Conservation (phyloP, 2,797 vertebrate genomes). For the Aeoliscus strigatus region DNA sequence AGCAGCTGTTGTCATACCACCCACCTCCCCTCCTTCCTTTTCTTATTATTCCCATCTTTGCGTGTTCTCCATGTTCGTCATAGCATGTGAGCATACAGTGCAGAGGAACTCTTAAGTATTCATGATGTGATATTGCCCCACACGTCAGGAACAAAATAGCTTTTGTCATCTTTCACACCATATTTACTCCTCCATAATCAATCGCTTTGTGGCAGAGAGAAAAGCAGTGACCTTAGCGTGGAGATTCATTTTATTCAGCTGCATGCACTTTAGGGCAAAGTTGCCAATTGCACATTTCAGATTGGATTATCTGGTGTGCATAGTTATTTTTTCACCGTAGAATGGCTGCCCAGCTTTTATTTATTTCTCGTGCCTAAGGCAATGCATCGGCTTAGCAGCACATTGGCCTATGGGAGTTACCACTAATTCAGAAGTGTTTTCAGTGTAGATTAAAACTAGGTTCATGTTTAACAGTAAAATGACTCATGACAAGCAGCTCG, state of each 20-base stretch:
- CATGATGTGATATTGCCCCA: conserved; percentile 3
- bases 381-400: conserved; percentile 8
- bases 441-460: conserved; percentile 29
- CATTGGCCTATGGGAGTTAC: conserved; percentile 19
- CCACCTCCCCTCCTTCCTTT: too few species aligned
- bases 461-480: conserved; percentile 15
- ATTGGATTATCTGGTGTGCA: conserved; percentile 44
- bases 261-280: conserved; percentile 34
- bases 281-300: conserved; percentile 55
- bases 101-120: conserved; percentile 8
- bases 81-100: background rate
- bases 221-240: conserved; percentile 4
- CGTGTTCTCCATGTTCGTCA: background rate
- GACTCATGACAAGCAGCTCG: conserved; percentile 1
- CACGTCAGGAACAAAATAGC: conserved; percentile 10
- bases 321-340: conserved; percentile 30
- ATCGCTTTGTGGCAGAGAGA: conserved; percentile 9
- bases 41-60: conserved; percentile 2
- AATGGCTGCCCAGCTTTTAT: conserved; percentile 30
- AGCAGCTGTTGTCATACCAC: too few species aligned
- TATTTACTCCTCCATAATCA: conserved; percentile 27
- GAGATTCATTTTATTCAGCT: conserved; percentile 20
- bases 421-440: conserved; percentile 32
- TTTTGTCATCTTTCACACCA: conserved; percentile 30
- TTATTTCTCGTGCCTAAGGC: conserved; percentile 32